Base-by-base conservation (phyloP, 2,113 vertebrate species). In the Spilogale gracilis region DNA sequence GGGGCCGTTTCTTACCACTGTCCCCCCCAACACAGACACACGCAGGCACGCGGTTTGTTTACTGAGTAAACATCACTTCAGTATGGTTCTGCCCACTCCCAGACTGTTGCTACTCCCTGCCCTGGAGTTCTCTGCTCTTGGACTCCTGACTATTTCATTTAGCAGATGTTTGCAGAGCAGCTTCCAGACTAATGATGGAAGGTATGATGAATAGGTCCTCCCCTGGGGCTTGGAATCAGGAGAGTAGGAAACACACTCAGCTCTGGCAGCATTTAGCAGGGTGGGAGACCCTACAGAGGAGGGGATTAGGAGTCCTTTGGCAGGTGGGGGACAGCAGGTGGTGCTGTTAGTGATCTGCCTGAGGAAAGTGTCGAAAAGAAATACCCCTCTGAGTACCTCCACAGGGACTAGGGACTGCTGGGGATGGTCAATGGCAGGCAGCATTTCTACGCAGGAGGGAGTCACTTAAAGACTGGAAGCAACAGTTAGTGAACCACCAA, bases 101-200 rank as follows among this genome's bases (percentile, higher is more conserved):
- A 63, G 9, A 50, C 13, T 74, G 63, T 8, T 71, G 25, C 30
- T 81, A 21, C 27, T 78, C 60, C 43, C 43, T 58, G 5, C 58
- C 89, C 73, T 50, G 89, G 87, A 52, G 10, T 11, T 48, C 89
- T 92, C 81, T 45, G 23, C 50, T 76, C 74, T 63, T 88, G 32
- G 17, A 79, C 17, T 61, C 52, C 52, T 63, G 1, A 32, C 58
- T 69, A 12, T 84, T 95, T 56, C 20, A 30, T 73, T 82, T 73
- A 89, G 32, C 91, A 83, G 23, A n/a, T 95, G 16, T 81, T n/a
- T 8, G 4, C 9, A 23, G 48, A 80, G 25, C 21, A 43, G 25
- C 27, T 88, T 76, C 25, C 52, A 65, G 79, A 78, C n/a, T 27
- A 9, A 81, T 63, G 17, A 50, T 56, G 13, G 43, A 23, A 93